A percentile compares a stretch with the other conserved stretches of the same genome.
phyloP scores from a whole-genome alignment of 2,797 vertebrate genomes.

The Lepus oiostolus region DNA sequence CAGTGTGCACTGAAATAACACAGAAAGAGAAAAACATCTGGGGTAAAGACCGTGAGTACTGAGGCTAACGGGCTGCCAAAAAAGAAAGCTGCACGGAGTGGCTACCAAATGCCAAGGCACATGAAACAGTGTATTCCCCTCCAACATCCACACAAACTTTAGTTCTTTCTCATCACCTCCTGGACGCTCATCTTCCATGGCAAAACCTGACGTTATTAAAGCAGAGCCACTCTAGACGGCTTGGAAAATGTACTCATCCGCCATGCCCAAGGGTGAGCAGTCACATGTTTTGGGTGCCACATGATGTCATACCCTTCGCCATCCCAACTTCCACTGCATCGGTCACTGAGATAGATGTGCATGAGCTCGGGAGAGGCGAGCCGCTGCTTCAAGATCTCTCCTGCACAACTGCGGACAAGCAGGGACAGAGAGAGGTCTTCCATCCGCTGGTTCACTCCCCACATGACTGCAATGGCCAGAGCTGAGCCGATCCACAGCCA shows the following conservation, averaged over 20 bases:
- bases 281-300: neutral
- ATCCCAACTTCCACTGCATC: neutral
- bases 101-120: neutral
- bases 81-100: neutral
- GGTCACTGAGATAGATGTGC: neutral
- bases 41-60: neutral
- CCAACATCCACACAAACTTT: neutral
- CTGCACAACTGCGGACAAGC: neutral
- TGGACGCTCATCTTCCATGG: neutral
- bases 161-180: neutral
- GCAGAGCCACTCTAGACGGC: neutral
- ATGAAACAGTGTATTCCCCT: neutral
- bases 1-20: neutral
- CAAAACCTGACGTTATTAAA: neutral
- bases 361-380: neutral
- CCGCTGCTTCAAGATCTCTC: neutral
- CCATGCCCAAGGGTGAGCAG: neutral
- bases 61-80: no score
- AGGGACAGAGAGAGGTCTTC: no score
- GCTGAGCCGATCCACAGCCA: no score
- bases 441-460: no score
- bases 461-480: no score
- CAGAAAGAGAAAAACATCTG: neutral
- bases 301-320: neutral
- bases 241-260: slow-evolving; percentile 8